Base-by-base conservation (phyloP, 2,888 invertebrate species). In the Cheiracanthium punctorium region DNA sequence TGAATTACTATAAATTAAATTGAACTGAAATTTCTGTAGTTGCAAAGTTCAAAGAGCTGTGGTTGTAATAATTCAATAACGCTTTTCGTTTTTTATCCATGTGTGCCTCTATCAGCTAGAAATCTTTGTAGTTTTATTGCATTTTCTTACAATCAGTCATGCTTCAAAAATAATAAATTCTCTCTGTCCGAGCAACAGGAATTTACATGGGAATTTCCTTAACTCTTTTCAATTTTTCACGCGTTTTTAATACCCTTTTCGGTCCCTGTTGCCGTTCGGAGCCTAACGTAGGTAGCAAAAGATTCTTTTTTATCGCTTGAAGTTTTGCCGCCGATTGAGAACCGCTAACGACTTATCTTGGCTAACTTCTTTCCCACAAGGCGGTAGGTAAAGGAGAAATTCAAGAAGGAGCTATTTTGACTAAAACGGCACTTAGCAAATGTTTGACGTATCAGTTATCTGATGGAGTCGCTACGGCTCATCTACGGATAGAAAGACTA, bases 381-480 rank as follows among this genome's bases (percentile, higher is more conserved):
- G 58, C 58, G 24, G 58, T 58, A 24, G 58, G 24, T 58, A 24
- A 17, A 58, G 5, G 48, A 48, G 2, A 48, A 2, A 17, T 5
- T 48, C 2, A 14, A 48, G 48, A 17, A 17, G 24, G 24, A 17
- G 20, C 24, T 24, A 58, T 58, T 58, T 58, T 5, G 24, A 24
- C 58, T 58, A 58, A 58, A 58, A 58, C 24, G 58, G 24, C 58
- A 58, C 58, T 58, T 58, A 20, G 24, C 58, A 24, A 20, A 58
- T 24, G 20, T 58, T 12, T 24, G 20, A 58, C 1, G 24, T 58
- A 58, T 58, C 58, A 58, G 58, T 58, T 58, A 58, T 58, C 58
- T 17, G 58, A 17, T 58, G 24, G 2, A 58, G 24, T 20, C 48
- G 17, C 48, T 48, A 17, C 8, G n/a, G n/a, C n/a, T n/a, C 8